Percentiles rank a stretch among this genome's conserved stretches.
Conservation (phyloP, 2,797 vertebrate species). For the Sylvilagus floridanus region DNA sequence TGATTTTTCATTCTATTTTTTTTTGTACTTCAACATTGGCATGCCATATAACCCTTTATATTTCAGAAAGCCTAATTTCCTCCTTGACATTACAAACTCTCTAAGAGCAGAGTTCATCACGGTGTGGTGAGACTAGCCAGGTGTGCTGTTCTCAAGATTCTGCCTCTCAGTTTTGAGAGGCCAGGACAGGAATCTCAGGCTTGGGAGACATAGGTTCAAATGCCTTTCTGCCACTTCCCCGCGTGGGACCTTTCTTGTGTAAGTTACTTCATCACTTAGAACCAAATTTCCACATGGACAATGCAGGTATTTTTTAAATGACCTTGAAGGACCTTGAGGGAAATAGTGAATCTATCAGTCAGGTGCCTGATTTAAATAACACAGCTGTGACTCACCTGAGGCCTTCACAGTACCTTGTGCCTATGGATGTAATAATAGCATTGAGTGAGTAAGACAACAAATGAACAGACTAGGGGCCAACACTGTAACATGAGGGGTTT, state of each 20-base stretch:
- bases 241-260: not conserved
- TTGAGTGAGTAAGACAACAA: not conserved
- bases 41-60: not conserved
- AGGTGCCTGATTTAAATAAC: not conserved
- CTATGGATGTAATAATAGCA: not conserved
- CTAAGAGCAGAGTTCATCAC: not conserved
- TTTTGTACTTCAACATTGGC: not conserved
- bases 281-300: not conserved
- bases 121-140: not conserved
- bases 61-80: not conserved
- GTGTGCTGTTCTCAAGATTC: not conserved
- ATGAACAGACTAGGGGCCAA: no score
- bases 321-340: not conserved
- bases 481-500: no score
- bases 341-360: not conserved
- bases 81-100: not conserved
- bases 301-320: no score
- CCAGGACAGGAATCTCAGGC: not conserved
- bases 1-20: not conserved
- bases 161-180: not conserved
- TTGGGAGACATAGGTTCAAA: not conserved
- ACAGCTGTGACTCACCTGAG: not conserved
- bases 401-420: not conserved
- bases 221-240: not conserved
- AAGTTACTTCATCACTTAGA: not conserved